Base-by-base conservation (phyloP, 2,113 vertebrate species). In the Calyptomena viridis region DNA sequence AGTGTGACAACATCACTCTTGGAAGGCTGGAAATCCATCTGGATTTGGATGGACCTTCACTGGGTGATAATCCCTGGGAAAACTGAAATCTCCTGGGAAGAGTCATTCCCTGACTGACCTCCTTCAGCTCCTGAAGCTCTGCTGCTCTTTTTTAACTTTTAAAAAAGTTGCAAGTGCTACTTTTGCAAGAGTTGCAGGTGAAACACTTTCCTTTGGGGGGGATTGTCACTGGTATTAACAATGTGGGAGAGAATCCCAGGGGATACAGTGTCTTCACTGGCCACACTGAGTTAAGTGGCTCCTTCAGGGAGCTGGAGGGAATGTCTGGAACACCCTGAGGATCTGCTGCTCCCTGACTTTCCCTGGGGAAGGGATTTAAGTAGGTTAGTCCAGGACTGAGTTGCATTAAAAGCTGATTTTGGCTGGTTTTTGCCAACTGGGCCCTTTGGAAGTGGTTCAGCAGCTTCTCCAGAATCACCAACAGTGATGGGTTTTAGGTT, bases 1-100 rank as follows among this genome's bases (percentile, higher is more conserved):
- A 37, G 24, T 14, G 0, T 21, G n/a, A 11, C 8, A 8, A 35
- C 7, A 0, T 55, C 31, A 3, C 64, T 25, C 40, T 27, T 5
- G 20, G 52, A n/a, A 76, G 20, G 37, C n/a, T 35, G 18, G 18
- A 4, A 25, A 59, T 14, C 47, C 1, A 2, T 30, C 7, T 27
- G 49, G 71, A 31, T 72, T 37, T 24, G 50, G 50, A 14, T 66
- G n/a, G 25, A 9, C 11, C n/a, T 47, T 64, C 1, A 2, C 21
- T 63, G n/a, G 5, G 2, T 27, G 15, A 24, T 44, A 46, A 44
- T 13, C 40, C 40, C 40, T 40, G 40, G n/a, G n/a, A n/a, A n/a
- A n/a, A n/a, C n/a, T n/a, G n/a, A n/a, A n/a, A n/a, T n/a, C n/a
- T n/a, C 40, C 40, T 40, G 40, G 60, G 56, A 42, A 78, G 42